Conservation (phyloP, 35 echinoderm and acorn worm genomes). For the Patiria miniata region DNA sequence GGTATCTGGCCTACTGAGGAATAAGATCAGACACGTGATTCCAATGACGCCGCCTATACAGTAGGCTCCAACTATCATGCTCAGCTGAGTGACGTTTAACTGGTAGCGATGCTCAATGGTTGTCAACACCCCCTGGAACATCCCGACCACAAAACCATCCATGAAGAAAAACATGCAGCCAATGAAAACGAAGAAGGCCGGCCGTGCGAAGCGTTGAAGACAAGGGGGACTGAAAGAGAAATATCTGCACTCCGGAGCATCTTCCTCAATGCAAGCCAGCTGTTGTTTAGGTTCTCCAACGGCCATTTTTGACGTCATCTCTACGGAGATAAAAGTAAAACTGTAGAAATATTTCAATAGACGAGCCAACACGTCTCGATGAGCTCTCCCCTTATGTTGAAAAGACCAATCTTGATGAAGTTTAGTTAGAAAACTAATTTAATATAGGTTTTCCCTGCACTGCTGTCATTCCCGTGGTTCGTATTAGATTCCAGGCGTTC, state of each 20-base stretch:
- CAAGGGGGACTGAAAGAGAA: background rate
- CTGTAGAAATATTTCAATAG: no score
- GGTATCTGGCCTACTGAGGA: background rate
- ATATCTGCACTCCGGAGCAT: background rate
- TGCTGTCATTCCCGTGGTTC: no score
- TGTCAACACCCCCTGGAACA: background rate
- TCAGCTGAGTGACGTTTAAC: background rate
- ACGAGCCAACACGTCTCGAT: no score
- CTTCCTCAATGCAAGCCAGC: background rate
- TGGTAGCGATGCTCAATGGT: background rate
- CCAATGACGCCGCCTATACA: background rate
- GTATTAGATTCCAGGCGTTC: no score
- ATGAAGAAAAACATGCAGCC: background rate
- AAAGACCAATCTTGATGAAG: no score
- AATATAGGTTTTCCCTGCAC: no score
- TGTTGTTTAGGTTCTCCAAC: no score
- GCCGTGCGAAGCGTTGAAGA: slow-evolving; percentile 5
- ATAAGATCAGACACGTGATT: background rate
- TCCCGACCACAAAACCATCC: background rate
- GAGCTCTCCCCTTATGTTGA: no score
- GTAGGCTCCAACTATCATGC: background rate
- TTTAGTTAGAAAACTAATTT: no score
- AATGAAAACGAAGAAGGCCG: background rate
- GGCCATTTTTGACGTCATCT: no score
- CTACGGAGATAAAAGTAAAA: no score